Conservation (phyloP, 2,888 invertebrate genomes). For the Tipula lateralis region DNA sequence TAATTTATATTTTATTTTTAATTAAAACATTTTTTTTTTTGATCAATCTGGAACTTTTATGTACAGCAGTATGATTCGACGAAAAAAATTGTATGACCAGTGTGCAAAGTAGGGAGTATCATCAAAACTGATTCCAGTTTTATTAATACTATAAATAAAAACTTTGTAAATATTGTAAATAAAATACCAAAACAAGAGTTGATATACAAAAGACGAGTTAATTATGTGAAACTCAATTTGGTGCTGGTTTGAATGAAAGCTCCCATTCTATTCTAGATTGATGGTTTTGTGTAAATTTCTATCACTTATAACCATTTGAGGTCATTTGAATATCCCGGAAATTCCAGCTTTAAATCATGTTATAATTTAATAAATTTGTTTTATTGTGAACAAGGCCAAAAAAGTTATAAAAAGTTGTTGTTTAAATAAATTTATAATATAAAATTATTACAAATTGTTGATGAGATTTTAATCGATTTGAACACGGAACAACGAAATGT, state of each 20-base stretch:
- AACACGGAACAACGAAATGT: neutral
- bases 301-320: neutral
- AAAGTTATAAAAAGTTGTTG: neutral
- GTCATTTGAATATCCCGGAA: neutral
- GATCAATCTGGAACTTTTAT: neutral
- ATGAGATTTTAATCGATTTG: constrained; percentile 27
- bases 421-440: neutral
- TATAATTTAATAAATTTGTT: neutral
- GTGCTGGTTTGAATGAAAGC: neutral
- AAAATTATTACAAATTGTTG: neutral
- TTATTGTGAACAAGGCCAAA: neutral
- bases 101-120: neutral
- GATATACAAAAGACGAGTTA: neutral
- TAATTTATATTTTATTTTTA: neutral
- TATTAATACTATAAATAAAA: neutral
- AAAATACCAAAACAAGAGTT: neutral
- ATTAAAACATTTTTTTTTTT: constrained; percentile 6
- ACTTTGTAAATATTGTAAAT: neutral
- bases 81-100: neutral
- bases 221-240: neutral
- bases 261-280: neutral
- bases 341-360: neutral
- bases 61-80: neutral
- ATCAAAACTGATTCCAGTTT: neutral
- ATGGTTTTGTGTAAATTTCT: neutral